Conservation (phyloP, 2,888 invertebrate genomes). For the Arctia plantaginis region DNA sequence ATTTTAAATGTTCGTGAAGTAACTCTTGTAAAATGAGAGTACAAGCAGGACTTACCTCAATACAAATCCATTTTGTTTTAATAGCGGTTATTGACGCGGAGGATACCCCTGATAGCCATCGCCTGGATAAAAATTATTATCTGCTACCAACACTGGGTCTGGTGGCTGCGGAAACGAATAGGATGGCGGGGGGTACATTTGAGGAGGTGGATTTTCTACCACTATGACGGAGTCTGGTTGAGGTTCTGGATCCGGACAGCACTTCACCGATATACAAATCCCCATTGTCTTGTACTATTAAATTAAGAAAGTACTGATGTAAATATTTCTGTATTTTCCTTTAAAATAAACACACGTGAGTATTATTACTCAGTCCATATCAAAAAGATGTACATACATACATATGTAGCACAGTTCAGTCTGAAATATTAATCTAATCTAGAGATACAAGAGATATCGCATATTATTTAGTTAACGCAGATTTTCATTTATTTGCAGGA, state of each 20-base stretch:
- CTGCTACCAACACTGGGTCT: conserved; percentile 46
- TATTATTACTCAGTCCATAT: conserved; percentile 4
- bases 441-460: conserved; percentile 5
- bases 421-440: conserved; percentile 9
- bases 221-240: conserved; percentile 3
- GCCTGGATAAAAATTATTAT: conserved; percentile 16
- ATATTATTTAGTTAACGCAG: not conserved
- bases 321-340: not conserved
- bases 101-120: not conserved
- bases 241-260: conserved; percentile 32
- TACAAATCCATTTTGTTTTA: not conserved
- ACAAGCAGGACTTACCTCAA: not conserved
- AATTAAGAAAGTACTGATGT: not conserved
- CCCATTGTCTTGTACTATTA: conserved; percentile 7
- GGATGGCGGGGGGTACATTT: not conserved
- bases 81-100: not conserved
- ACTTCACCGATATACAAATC: conserved; percentile 12
- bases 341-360: conserved; percentile 2
- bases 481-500: not conserved
- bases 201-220: conserved; percentile 6
- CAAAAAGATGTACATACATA: not conserved
- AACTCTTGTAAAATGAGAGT: not conserved
- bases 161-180: conserved; percentile 8
- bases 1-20: not conserved
- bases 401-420: conserved; percentile 9